Percentiles rank a stretch among this genome's conserved stretches.
These are phyloP conservation scores for Chalcis sispes DNA, from an alignment of 2,888 invertebrate genomes.

Conservation along the genomic window DNA sequence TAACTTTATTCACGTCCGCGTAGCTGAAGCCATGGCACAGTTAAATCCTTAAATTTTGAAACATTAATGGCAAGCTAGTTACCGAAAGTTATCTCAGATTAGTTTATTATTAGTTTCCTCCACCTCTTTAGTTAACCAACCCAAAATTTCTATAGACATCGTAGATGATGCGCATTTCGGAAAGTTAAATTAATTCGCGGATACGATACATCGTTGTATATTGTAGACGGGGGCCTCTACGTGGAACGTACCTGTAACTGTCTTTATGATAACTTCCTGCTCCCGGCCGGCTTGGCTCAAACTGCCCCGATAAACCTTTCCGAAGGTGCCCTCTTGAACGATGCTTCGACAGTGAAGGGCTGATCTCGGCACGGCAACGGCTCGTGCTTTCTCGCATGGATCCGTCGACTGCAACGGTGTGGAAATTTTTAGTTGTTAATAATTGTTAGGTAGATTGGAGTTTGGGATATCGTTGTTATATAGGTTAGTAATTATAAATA, in stretches of 20 bases:
- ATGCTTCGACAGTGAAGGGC: slow-evolving; percentile 80
- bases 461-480: too few relatives aligned
- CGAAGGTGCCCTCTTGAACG: slow-evolving; percentile 91
- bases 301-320: slow-evolving; percentile 88
- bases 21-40: background rate
- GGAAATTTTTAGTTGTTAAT: background rate
- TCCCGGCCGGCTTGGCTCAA: slow-evolving; percentile 81
- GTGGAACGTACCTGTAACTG: slow-evolving; percentile 80
- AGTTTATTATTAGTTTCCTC: slow-evolving; percentile 48
- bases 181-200: slow-evolving; percentile 53
- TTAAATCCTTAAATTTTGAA: slow-evolving; percentile 2
- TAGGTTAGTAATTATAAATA: too few relatives aligned
- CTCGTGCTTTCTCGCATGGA: slow-evolving; percentile 81
- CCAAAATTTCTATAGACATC: too few relatives aligned
- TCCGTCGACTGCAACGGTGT: slow-evolving; percentile 69
- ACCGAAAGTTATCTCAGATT: background rate
- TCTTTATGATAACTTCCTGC: slow-evolving; percentile 90
- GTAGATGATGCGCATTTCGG: background rate
- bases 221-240: background rate
- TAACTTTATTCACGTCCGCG: too few relatives aligned
- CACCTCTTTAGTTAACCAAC: slow-evolving; percentile 41
- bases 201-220: background rate
- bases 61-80: slow-evolving; percentile 40
- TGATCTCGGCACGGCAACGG: slow-evolving; percentile 80
- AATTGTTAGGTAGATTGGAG: too few relatives aligned